Conservation (phyloP, 2,888 invertebrate genomes). For the Anticlea derivata region DNA sequence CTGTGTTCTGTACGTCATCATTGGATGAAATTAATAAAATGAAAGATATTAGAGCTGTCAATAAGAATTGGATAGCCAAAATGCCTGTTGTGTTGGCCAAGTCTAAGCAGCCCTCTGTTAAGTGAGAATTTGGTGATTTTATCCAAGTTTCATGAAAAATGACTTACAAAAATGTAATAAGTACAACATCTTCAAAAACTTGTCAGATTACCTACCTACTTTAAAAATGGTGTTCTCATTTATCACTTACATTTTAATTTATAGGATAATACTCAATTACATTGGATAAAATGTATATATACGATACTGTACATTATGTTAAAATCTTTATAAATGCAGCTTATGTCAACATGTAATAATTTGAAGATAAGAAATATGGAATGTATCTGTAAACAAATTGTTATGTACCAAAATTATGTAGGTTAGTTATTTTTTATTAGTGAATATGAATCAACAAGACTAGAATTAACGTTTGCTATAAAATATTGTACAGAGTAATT, state of each 20-base stretch:
- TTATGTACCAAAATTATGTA: conserved; percentile 1
- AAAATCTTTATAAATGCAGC: conserved; percentile 18
- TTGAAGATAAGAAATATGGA: too few species aligned
- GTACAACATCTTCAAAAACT: conserved; percentile 10
- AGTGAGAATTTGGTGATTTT: too few species aligned
- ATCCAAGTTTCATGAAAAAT: too few species aligned
- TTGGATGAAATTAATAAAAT: too few species aligned
- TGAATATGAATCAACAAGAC: conserved; percentile 6
- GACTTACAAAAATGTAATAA: conserved; percentile 5
- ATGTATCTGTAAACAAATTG: background rate
- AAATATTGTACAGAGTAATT: background rate
- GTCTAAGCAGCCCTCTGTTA: too few species aligned
- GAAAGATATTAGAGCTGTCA: too few species aligned
- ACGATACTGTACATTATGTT: conserved; percentile 19
- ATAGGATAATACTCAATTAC: background rate
- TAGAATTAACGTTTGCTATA: background rate
- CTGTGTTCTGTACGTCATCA: too few species aligned
- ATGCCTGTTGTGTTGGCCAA: too few species aligned
- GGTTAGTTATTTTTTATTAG: background rate
- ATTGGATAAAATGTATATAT: conserved; percentile 1
- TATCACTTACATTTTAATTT: conserved; percentile 23
- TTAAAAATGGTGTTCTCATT: conserved; percentile 36
- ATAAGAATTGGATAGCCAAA: too few species aligned
- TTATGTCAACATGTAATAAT: background rate
- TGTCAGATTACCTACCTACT: conserved; percentile 18